Conservation (phyloP, 2,888 invertebrate species). For the Ptychoptera contaminata region DNA sequence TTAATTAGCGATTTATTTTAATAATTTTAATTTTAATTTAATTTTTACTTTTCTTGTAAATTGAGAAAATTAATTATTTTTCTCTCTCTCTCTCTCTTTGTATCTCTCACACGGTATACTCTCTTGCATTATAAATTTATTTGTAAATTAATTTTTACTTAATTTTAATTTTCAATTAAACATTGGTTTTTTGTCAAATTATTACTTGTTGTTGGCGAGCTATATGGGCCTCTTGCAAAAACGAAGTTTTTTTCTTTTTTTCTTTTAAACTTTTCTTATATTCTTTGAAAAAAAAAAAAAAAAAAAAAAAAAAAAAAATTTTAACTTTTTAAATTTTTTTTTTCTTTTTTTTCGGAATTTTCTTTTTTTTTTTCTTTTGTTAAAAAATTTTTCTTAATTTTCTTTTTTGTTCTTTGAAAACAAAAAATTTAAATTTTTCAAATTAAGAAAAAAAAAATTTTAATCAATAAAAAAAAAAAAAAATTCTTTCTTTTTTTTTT, state of each 20-base stretch:
- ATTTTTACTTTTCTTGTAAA: too few species aligned
- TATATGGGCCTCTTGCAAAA: constrained; percentile 37
- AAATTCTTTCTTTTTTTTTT: constrained; percentile 3
- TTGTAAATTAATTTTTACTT: constrained; percentile 11
- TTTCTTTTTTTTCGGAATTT: constrained; percentile 1
- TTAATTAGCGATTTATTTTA: background rate
- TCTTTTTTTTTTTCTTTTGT: constrained; percentile 2
- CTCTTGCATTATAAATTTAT: constrained; percentile 7
- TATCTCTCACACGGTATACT: background rate
- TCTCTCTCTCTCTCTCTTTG: background rate
- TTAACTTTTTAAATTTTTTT: constrained; percentile 2
- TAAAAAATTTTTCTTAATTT: too few species aligned
- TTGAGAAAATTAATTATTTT: constrained; percentile 1
- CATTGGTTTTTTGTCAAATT: constrained; percentile 21
- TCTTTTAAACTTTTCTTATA: constrained; percentile 14
- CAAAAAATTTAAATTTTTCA: too few species aligned
- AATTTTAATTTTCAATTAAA: constrained; percentile 12
- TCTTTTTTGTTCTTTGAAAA: too few species aligned
- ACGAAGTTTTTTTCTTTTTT: constrained; percentile 25
- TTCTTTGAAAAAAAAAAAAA: constrained; percentile 5
- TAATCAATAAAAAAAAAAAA: constrained; percentile 9
- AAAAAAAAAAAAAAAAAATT: constrained; percentile 8
- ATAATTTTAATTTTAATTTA: too few species aligned
- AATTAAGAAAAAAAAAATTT: constrained; percentile 5
- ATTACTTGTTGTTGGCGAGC: constrained; percentile 29